Evolutionary conservation across 2,888 invertebrate genomes (phyloP).

Genomic region (Blastobasis adustella): DNA sequence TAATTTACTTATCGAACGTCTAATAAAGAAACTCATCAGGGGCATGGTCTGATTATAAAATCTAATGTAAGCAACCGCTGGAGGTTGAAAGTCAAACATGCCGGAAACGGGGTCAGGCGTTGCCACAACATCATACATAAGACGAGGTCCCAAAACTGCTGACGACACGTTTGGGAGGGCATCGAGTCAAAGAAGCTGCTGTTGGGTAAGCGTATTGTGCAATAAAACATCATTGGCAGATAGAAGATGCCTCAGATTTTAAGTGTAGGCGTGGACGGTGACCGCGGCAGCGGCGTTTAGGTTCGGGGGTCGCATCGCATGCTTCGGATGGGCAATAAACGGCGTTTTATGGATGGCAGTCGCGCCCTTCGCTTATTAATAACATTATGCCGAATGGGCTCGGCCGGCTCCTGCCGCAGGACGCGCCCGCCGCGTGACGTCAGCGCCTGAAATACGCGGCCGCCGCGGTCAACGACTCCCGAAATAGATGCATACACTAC

Average conservation of each 20-base stretch:
- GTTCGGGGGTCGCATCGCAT: conserved; percentile 18
- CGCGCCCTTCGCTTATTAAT: conserved; percentile 50
- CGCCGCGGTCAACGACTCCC: conserved; percentile 71
- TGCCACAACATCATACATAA: too few species aligned
- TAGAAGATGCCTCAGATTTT: too few species aligned
- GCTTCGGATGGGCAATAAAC: conserved; percentile 44
- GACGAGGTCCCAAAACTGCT: too few species aligned
- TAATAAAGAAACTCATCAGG: too few species aligned
- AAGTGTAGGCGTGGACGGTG: background rate
- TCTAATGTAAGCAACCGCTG: too few species aligned
- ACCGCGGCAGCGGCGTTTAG: background rate
- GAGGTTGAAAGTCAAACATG: too few species aligned
- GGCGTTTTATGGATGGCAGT: conserved; percentile 36
- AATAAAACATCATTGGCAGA: background rate
- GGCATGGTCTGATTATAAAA: too few species aligned
- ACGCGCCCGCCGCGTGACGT: conserved; percentile 13
- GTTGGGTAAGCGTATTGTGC: background rate
- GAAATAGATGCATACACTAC: conserved; percentile 68
- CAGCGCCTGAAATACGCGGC: conserved; percentile 36
- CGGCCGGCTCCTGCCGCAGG: conserved; percentile 33
- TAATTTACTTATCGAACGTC: too few species aligned
- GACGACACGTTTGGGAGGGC: background rate
- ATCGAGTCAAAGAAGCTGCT: background rate
- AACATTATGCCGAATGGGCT: conserved; percentile 45
- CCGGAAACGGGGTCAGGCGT: too few species aligned